Conservation (phyloP, 2,113 vertebrate genomes). For the Tamias sibiricus region DNA sequence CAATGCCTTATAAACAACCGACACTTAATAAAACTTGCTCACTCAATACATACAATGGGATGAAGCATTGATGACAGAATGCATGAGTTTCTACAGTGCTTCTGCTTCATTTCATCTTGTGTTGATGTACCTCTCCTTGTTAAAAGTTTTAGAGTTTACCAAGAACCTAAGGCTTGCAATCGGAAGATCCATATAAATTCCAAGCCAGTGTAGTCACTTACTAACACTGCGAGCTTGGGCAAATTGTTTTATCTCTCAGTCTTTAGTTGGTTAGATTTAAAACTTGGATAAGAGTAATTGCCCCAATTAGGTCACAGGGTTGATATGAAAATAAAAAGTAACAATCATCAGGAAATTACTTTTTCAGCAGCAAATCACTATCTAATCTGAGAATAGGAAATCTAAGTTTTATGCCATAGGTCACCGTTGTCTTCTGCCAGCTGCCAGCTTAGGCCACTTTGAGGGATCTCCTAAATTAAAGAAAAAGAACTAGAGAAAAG, state of each 20-base stretch:
- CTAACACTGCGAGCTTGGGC: neutral
- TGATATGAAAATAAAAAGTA: slow-evolving; percentile 22
- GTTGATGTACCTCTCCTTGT: neutral
- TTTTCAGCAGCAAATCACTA: neutral
- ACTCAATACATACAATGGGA: neutral
- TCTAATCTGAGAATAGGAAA: neutral
- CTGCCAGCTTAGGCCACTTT: neutral
- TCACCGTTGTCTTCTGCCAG: neutral
- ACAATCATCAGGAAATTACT: neutral
- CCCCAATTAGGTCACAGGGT: neutral
- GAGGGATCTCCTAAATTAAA: neutral
- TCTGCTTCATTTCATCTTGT: slow-evolving; percentile 29
- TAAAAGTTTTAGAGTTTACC: neutral
- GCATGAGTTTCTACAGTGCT: neutral
- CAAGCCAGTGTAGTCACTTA: neutral
- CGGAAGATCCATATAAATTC: slow-evolving; percentile 11
- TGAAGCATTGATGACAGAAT: neutral
- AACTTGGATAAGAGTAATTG: neutral
- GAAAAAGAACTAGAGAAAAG: neutral
- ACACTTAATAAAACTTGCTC: neutral
- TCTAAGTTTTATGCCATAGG: neutral
- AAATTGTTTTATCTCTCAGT: neutral
- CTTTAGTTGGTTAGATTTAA: neutral
- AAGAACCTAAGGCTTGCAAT: slow-evolving; percentile 11
- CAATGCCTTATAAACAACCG: neutral